These are phyloP conservation scores for Enteromius radiatus DNA, from an alignment of 2,797 vertebrate genomes.

Conservation along the genomic window DNA sequence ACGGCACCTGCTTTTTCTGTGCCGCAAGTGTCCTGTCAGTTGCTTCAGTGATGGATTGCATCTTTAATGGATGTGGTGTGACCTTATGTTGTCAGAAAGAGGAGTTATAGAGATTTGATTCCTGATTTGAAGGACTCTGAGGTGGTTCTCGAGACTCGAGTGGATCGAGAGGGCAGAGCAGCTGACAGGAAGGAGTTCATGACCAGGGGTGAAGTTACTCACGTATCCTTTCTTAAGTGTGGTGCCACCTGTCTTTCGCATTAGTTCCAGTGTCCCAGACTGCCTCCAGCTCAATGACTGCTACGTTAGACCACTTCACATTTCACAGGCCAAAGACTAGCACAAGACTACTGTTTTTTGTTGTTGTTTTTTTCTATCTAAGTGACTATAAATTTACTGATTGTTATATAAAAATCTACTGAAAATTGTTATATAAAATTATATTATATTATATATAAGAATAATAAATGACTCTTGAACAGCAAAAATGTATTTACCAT, in stretches of 20 bases:
- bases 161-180: constrained; percentile 20
- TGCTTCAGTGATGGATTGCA: constrained; percentile 29
- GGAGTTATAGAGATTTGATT: constrained; percentile 35
- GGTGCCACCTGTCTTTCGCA: constrained; percentile 42
- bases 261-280: constrained; percentile 42
- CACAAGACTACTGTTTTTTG: background rate
- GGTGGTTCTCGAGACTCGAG: constrained; percentile 6
- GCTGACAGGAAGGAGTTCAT: constrained; percentile 45
- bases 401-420: no score
- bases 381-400: background rate
- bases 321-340: constrained; percentile 2
- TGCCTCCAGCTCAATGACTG: constrained; percentile 19
- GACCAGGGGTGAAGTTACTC: constrained; percentile 39
- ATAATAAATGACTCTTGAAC: background rate
- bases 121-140: constrained; percentile 16
- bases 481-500: background rate
- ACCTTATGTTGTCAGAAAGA: constrained; percentile 34
- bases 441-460: background rate
- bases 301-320: background rate
- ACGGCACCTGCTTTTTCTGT: constrained; percentile 15
- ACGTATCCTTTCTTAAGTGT: constrained; percentile 29
- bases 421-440: no score
- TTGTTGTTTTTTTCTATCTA: background rate
- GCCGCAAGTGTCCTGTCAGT: background rate
- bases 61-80: constrained; percentile 35